A percentile compares a stretch with the other conserved stretches of the same genome.
Conservation (phyloP, 2,888 invertebrate genomes). For the Andrena flavipes region DNA sequence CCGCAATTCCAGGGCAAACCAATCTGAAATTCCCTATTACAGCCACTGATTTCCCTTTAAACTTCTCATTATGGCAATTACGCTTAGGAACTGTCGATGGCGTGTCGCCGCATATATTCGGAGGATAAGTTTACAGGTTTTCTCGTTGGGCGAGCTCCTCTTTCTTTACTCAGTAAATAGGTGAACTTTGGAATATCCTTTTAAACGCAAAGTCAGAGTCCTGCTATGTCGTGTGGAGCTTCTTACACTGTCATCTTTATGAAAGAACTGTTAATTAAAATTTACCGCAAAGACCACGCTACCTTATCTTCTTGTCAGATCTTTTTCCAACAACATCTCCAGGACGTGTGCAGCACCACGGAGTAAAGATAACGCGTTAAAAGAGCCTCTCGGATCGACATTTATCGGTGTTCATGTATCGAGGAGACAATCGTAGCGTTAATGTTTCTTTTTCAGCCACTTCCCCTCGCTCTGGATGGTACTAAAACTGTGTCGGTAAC, state of each 20-base stretch:
- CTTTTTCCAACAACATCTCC: not conserved
- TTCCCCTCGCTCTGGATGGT: conserved; percentile 23
- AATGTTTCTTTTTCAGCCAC: conserved; percentile 61
- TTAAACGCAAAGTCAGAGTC: too few relatives aligned
- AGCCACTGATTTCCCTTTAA: conserved; percentile 15
- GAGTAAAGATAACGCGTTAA: conserved; percentile 33
- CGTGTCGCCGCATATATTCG: not conserved
- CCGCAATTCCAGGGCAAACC: conserved; percentile 56
- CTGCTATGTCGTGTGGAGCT: too few relatives aligned
- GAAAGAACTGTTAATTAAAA: too few relatives aligned
- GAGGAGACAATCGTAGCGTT: conserved; percentile 53
- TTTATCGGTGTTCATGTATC: conserved; percentile 60
- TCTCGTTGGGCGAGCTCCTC: not conserved
- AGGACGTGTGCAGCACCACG: not conserved
- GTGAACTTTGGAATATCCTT: not conserved
- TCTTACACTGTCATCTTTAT: too few relatives aligned
- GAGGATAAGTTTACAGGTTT: not conserved
- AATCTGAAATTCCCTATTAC: conserved; percentile 47
- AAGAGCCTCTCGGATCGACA: conserved; percentile 49
- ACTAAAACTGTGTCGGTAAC: conserved; percentile 64
- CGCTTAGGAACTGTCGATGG: not conserved
- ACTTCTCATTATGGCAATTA: conserved; percentile 20
- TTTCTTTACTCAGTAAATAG: too few relatives aligned
- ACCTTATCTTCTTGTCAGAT: not conserved
- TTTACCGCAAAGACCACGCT: not conserved